Conservation (phyloP, 2,888 invertebrate species). For the Eristalis intricaria region DNA sequence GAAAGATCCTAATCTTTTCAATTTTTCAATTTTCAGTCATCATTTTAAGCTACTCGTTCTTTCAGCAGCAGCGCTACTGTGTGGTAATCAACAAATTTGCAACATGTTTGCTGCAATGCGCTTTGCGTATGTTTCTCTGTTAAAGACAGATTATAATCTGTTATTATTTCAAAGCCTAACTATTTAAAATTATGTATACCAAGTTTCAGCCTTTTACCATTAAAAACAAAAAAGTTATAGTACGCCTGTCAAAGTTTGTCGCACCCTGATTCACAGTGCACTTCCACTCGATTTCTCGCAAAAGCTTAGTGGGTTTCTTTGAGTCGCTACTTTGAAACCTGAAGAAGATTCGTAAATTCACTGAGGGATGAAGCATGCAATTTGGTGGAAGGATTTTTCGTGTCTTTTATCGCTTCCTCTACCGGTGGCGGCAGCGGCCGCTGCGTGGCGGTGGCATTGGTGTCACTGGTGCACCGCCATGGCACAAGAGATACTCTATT, state of each 20-base stretch:
- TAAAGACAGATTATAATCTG: no score
- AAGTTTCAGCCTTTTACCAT: no score
- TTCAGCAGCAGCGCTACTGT: no score
- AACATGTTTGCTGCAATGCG: no score
- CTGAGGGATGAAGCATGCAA: conserved; percentile 59
- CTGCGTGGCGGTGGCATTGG: conserved; percentile 1
- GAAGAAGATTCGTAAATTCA: conserved; percentile 51
- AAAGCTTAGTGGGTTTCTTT: conserved; percentile 31
- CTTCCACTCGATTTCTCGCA: conserved; percentile 40
- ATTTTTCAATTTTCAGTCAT: no score
- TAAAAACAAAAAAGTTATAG: no score
- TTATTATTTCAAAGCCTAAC: no score
- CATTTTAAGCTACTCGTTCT: no score
- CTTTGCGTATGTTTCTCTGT: no score
- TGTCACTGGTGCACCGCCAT: conserved; percentile 9
- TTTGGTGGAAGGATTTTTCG: conserved; percentile 51
- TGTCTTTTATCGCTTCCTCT: conserved; percentile 32
- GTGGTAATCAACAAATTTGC: no score
- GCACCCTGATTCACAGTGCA: background rate
- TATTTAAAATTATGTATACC: no score
- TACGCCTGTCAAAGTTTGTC: conserved; percentile 10
- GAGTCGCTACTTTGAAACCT: conserved; percentile 11
- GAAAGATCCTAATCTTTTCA: no score
- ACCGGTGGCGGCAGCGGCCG: background rate
- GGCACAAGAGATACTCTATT: background rate